Evolutionary conservation across 2,113 vertebrate species (phyloP), one percentile per base, ranked within the genome.

Genomic region (Tyto alba): DNA sequence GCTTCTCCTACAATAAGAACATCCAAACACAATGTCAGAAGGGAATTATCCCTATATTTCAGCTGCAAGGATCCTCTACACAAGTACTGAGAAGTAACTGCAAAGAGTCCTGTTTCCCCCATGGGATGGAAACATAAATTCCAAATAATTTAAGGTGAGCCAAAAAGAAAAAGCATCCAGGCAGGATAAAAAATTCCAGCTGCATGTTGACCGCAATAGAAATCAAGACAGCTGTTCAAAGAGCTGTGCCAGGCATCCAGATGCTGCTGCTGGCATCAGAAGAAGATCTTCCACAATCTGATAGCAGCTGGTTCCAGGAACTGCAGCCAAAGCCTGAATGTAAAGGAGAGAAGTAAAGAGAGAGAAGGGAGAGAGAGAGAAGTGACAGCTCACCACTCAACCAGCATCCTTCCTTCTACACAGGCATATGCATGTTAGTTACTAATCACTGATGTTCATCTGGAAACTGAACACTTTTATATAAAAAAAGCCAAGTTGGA

Each of bases 121-220:
- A 11, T 17, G 32, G 53, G 32, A 78, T 95, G 60, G 53, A 90
- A 90, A 60, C 47, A 67, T 8, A 90, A 79, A 97, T 96, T 96
- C 83, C 78, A 96, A 71, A 85, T 85, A 97, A 90, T 43, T 38
- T 34, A 88, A 95, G 85, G 85, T 81, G 45, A 98, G 57, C 62
- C 93, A 89, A 90, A 96, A 66, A 88, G 85, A 93, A 95, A 92
- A 85, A 41, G 27, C 7, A 47, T 88, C 50, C 68, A 95, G 82
- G 67, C 91, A 95, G 57, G 45, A 79, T 63, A 90, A 97, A 88
- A 96, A 67, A 83, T 64, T 91, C 93, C 87, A 96, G 56, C 40
- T 96, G 59, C 67, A 78, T 23, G 7, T 25, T 96, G 92, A 94
- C 90, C 13, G 0, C 53, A 91, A 77, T 2, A 96, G 82, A 94